Percentiles rank a stretch among this genome's conserved stretches.
Evolutionary conservation across 2,113 vertebrate genomes (phyloP).

Genomic region (Callopanchax toddi): DNA sequence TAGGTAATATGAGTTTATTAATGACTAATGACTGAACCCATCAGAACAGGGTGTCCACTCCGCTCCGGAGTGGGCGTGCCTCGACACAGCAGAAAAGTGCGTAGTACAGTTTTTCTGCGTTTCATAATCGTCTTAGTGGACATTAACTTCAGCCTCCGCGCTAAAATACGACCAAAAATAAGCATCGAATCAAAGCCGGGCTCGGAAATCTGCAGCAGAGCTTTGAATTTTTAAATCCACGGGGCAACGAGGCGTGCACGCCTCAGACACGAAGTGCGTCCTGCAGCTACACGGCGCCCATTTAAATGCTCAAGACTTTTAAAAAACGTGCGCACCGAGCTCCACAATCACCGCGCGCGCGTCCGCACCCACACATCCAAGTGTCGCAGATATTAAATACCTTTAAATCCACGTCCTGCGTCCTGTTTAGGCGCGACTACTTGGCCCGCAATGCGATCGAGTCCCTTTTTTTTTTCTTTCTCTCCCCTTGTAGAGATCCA

Average conservation of each 20-base stretch:
- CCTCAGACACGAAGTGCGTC: slow-evolving; percentile 52
- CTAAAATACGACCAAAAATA: slow-evolving; percentile 4
- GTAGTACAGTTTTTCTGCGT: slow-evolving; percentile 75
- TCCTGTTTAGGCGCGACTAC: slow-evolving; percentile 41
- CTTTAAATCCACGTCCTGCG: slow-evolving; percentile 70
- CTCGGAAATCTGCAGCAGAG: not conserved
- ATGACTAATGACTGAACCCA: not conserved
- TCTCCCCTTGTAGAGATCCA: slow-evolving; percentile 40
- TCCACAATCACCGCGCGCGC: slow-evolving; percentile 46
- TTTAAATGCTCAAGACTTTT: slow-evolving; percentile 56
- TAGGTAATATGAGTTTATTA: not conserved
- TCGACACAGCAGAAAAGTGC: slow-evolving; percentile 79
- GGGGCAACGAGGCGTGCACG: slow-evolving; percentile 30
- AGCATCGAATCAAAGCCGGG: slow-evolving; percentile 5
- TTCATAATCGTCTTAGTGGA: slow-evolving; percentile 36
- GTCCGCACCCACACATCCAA: slow-evolving; percentile 32
- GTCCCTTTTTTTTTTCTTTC: slow-evolving; percentile 20
- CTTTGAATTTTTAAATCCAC: not conserved
- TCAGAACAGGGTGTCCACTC: slow-evolving; percentile 43
- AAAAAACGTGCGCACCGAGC: slow-evolving; percentile 43
- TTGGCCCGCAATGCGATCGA: slow-evolving; percentile 48
- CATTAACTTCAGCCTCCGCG: slow-evolving; percentile 5
- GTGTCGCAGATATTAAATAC: slow-evolving; percentile 78
- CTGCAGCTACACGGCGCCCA: slow-evolving; percentile 33
- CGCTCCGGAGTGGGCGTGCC: slow-evolving; percentile 82